Evolutionary conservation across 2,113 vertebrate species (phyloP).

Genomic region (Cygnus atratus): DNA sequence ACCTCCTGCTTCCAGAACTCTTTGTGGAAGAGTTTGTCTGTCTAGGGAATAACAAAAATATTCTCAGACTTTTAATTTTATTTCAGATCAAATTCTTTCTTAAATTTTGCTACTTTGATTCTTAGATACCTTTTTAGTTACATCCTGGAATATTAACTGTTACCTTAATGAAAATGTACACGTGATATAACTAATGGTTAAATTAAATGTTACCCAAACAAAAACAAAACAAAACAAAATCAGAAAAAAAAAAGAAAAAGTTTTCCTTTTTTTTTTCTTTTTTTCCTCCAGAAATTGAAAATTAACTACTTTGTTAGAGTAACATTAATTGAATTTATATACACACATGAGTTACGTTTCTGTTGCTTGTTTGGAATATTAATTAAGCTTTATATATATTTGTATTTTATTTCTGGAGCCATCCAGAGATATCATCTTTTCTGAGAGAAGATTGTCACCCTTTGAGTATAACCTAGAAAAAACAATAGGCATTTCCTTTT

Average conservation of each 20-base stretch:
- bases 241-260: not conserved
- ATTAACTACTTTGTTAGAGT: not conserved
- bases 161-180: not conserved
- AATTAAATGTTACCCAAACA: not conserved
- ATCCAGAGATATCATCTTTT: not conserved
- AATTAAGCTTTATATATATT: not conserved
- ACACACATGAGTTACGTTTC: not conserved
- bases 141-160: not conserved
- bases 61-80: not conserved
- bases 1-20: not conserved
- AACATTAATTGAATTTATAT: not conserved
- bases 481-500: not conserved
- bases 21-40: not conserved
- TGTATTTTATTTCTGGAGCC: not conserved
- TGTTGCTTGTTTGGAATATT: not conserved
- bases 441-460: not conserved
- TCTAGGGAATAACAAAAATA: not conserved
- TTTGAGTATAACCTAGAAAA: not conserved
- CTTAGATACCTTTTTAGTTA: not conserved
- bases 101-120: not conserved
- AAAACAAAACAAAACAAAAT: not conserved
- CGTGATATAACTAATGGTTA: not conserved
- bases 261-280: accelerated
- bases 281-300: not conserved
- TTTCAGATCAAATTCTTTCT: not conserved